Evolutionary conservation across 2,113 vertebrate genomes (phyloP), one percentile per base, ranked within the genome.

Genomic region (Mustelus asterias): DNA sequence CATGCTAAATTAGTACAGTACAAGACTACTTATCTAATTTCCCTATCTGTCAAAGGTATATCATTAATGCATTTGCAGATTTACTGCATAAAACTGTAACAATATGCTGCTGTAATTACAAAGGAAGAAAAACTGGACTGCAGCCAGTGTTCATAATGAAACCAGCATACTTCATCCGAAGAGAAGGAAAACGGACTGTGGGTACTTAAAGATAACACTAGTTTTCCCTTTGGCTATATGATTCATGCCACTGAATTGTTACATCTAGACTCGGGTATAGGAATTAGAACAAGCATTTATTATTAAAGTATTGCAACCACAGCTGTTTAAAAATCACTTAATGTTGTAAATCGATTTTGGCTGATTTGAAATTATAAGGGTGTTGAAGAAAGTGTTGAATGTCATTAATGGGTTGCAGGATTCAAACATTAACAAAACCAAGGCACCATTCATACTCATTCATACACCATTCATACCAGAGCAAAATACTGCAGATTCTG

Each of bases 1-100:
- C 69, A 72, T 48, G 26, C 67, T 76, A 95, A 95, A 95, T 95
- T 48, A 54, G 41, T 94, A 94, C 92, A 95, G 67, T 6, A 72
- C 41, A 95, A 72, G 94, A 33, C 41, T 48, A 72, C 37, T 94
- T 94, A 72, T 29, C 41, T 33, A 72, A 13, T 54, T 90, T 48
- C 41, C 94, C 94, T 54, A 54, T 70, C 33, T 65, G 63, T 90
- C 88, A 60, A 90, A 90, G 58, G 88, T 90, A 60, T 90, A 60
- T 90, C 24, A 58, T 90, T 90, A 90, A 60, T 60, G 26, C 88
- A 90, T 60, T 90, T 90, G 48, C 24, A 90, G 29, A 60, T 90
- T 60, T 90, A 60, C 88, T 90, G 88, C 88, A 63, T 60, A 90
- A 90, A 44, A 90, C 58, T 54, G 88, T 63, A 90, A 33, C 54